Evolutionary conservation across 2,113 vertebrate genomes (phyloP), one percentile per base, ranked within the genome.

Genomic region (Electrona antarctica): DNA sequence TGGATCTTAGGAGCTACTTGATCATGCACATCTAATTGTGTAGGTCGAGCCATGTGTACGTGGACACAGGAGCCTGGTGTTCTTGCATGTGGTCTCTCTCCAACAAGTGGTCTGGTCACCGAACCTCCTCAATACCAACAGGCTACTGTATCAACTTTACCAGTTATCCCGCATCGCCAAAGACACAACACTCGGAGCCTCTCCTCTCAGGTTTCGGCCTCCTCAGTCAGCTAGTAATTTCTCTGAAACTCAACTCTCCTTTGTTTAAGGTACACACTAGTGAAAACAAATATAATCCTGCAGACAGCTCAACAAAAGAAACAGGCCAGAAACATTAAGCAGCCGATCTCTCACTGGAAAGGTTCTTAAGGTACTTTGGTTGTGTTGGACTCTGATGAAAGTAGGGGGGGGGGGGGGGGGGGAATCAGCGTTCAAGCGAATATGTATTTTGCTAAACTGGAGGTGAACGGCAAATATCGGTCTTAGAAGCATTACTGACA

Each of bases 401-500:
- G 33, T 41, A 41, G 33, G 61, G 54, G 55, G 21, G 46, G 57
- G 7, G 33, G 61, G 54, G 55, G 21, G 46, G 57, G 7, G 9
- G 28, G 4, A 45, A 45, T 41, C 7, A 14, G 29, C 41, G 45
- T 13, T 54, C 51, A 59, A 73, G 62, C 55, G 29, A 61, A 29
- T 47, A 7, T 48, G 28, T 75, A 67, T 70, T 77, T 74, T 69
- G 64, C 70, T 70, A 49, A 78, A 70, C 86, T 91, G 88, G 90
- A 94, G 93, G 94, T 94, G 93, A 95, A 91, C 90, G 89, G 93
- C 94, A 94, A 95, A 95, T 95, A 94, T 94, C 94, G 92, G 94
- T 96, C 72, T 97, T 94, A 93, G 91, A 93, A 92, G 93, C 93
- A 94, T 95, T 94, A 91, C 94, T 95, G 94, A 95, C 94, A 93